phyloP scores from a whole-genome alignment of 2,113 vertebrate genomes.

The Proteles cristata region DNA sequence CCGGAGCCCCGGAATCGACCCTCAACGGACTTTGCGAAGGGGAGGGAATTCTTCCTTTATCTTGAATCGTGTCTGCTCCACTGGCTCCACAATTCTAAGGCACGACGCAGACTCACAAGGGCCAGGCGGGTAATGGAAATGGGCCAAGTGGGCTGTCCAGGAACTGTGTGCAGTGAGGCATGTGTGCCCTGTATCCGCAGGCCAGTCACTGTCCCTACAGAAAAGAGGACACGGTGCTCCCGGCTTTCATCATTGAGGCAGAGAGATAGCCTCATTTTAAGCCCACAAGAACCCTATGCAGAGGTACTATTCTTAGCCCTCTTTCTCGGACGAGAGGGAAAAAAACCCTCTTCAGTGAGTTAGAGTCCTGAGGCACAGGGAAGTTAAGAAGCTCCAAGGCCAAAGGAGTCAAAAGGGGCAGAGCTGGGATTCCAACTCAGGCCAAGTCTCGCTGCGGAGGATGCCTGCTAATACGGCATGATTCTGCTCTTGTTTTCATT shows the following conservation, averaged over 20 bases:
- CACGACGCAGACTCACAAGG: neutral
- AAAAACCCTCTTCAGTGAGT: neutral
- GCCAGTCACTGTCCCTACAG: neutral
- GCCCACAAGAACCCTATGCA: neutral
- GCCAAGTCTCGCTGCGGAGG: neutral
- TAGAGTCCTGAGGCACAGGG: neutral
- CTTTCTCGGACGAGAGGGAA: neutral
- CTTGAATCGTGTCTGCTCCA: neutral
- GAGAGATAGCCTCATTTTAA: neutral
- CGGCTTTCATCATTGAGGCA: neutral
- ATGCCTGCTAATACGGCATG: neutral
- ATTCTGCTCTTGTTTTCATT: neutral
- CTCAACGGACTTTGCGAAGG: rapidly evolving
- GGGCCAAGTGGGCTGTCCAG: neutral
- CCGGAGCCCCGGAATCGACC: rapidly evolving
- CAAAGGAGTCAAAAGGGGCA: neutral
- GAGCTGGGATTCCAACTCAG: neutral
- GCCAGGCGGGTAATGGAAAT: neutral
- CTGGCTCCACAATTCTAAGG: neutral
- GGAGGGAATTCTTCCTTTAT: neutral
- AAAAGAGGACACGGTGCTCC: neutral
- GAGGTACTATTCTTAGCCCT: neutral
- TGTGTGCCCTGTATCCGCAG: rapidly evolving
- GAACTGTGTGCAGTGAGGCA: rapidly evolving
- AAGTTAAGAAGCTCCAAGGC: neutral